phyloP scores from a whole-genome alignment of 2,797 vertebrate species.

The Microchirus variegatus region DNA sequence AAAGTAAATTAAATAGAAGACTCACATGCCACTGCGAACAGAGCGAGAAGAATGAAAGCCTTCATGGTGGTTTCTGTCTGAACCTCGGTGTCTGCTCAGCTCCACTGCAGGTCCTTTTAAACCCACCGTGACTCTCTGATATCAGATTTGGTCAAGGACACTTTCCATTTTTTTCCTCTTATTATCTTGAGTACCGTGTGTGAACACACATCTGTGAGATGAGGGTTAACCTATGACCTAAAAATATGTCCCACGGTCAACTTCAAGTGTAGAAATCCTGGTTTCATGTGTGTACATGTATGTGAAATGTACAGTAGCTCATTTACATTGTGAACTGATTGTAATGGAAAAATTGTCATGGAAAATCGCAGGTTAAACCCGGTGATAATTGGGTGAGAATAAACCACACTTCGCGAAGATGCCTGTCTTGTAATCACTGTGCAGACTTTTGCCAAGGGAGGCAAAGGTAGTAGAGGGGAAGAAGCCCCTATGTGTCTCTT shows the following conservation, averaged over 20 bases:
- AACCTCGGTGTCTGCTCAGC: slow-evolving; percentile 18
- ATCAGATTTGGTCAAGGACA: slow-evolving; percentile 34
- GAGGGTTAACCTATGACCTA: not conserved
- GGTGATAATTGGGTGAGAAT: too few species aligned
- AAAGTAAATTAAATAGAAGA: not conserved
- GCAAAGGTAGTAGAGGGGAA: too few species aligned
- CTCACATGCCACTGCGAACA: slow-evolving; percentile 59
- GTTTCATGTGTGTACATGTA: too few species aligned
- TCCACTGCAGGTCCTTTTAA: not conserved
- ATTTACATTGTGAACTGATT: too few species aligned
- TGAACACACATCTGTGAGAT: slow-evolving; percentile 40
- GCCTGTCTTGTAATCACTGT: too few species aligned
- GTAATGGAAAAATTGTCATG: too few species aligned
- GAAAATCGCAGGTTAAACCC: too few species aligned
- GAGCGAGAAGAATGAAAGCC: slow-evolving; percentile 57
- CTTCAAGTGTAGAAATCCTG: too few species aligned
- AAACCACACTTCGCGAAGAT: too few species aligned
- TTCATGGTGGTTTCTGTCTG: slow-evolving; percentile 41
- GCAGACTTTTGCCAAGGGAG: too few species aligned
- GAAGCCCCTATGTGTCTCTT: too few species aligned
- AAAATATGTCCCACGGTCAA: not conserved
- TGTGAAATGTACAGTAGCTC: too few species aligned
- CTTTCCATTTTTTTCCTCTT: not conserved
- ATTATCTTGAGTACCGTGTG: slow-evolving; percentile 4
- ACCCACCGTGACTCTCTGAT: not conserved